A percentile compares a stretch with the other conserved stretches of the same genome.
Evolutionary conservation across 2,797 vertebrate species (phyloP).

Genomic region (Acanthornis magna): DNA sequence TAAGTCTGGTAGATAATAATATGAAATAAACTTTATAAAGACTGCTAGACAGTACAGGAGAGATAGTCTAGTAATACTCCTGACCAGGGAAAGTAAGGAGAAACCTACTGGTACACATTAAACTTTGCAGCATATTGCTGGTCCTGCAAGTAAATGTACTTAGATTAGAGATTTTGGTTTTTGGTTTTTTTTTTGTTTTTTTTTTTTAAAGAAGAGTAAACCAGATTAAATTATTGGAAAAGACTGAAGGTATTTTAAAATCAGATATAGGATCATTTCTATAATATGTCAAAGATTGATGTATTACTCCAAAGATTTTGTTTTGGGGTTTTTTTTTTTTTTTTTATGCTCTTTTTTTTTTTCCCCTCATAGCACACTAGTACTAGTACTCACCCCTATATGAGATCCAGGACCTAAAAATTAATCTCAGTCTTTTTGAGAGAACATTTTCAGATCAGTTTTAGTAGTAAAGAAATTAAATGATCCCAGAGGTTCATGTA

Average conservation of each 20-base stretch:
- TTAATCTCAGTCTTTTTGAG: background rate
- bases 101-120: background rate
- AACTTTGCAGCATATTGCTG: background rate
- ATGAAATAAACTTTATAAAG: background rate
- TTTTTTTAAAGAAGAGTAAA: background rate
- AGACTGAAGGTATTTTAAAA: background rate
- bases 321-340: accelerated
- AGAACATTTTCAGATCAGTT: background rate
- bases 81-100: background rate
- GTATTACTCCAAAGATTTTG: background rate
- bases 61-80: background rate
- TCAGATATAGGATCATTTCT: background rate
- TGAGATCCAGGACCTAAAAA: background rate
- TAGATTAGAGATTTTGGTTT: background rate
- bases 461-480: background rate
- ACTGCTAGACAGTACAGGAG: background rate
- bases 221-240: background rate
- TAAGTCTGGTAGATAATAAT: background rate
- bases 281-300: background rate
- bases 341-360: background rate
- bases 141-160: background rate
- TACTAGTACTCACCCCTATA: background rate
- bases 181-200: too few relatives aligned
- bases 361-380: background rate
- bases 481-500: background rate